A percentile compares a stretch with the other conserved stretches of the same genome.
Evolutionary conservation across 2,113 vertebrate species (phyloP).

Genomic region (Manacus vitellinus): DNA sequence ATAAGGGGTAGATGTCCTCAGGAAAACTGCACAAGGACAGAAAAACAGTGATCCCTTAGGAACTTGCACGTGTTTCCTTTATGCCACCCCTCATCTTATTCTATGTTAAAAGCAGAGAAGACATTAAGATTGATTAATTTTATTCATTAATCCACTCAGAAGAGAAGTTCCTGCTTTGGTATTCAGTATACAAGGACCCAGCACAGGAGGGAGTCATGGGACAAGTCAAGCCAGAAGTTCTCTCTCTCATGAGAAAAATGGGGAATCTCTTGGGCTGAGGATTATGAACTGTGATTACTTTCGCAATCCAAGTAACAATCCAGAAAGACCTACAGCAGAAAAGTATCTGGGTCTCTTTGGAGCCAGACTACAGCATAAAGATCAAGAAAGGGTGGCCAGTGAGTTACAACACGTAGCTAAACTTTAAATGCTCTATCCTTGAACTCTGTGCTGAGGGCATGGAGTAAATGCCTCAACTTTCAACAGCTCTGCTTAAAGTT

Average conservation of each 20-base stretch:
- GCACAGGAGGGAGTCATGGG: neutral
- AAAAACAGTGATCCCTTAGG: neutral
- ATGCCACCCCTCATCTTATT: neutral
- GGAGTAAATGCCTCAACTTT: neutral
- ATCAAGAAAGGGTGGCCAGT: neutral
- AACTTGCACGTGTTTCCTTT: neutral
- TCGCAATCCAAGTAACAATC: neutral
- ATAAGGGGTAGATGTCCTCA: neutral
- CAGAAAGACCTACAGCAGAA: neutral
- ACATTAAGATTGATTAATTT: neutral
- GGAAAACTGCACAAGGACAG: neutral
- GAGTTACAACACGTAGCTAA: neutral
- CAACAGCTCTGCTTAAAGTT: neutral
- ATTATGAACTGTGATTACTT: neutral
- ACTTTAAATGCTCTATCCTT: constrained; percentile 1
- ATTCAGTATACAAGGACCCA: neutral
- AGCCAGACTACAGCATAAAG: neutral
- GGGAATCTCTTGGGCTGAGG: neutral
- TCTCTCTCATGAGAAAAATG: neutral
- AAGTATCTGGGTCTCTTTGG: neutral
- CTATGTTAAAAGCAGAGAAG: neutral
- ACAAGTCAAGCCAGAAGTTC: neutral
- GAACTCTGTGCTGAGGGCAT: neutral
- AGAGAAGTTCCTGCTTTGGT: neutral
- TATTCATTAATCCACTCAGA: neutral